phyloP scores from a whole-genome alignment of 2,113 vertebrate genomes.

The Tachysurus fulvidraco region DNA sequence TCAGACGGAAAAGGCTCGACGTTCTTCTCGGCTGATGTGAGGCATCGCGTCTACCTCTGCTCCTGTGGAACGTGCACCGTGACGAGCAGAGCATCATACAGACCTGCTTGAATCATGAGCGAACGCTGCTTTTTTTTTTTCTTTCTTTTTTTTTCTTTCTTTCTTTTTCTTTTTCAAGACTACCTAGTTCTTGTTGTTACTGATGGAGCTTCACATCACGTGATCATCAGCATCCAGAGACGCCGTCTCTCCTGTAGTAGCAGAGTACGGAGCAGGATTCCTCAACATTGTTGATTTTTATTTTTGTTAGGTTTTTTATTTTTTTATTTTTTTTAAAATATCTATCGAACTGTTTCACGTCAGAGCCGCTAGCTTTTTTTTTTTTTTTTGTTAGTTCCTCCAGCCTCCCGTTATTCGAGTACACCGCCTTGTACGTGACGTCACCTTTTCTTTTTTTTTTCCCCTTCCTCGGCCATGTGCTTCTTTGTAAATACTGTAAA shows the following conservation, averaged over 20 bases:
- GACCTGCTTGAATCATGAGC: not conserved
- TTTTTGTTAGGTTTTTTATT: not conserved
- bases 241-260: not conserved
- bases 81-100: not conserved
- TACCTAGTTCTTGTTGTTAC: slow-evolving; percentile 4
- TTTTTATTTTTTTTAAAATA: not conserved
- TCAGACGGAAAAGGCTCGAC: not conserved
- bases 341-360: not conserved
- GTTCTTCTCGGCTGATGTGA: not conserved
- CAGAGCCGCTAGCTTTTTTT: not conserved
- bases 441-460: not conserved
- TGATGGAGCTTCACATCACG: not conserved
- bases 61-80: not conserved
- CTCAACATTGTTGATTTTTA: too few species aligned
- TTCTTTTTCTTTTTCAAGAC: not conserved
- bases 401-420: not conserved
- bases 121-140: not conserved
- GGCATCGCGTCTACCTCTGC: not conserved
- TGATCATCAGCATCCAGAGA: not conserved
- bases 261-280: not conserved
- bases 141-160: not conserved
- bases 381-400: not conserved
- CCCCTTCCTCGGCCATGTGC: slow-evolving; percentile 46
- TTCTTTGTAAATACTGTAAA: slow-evolving; percentile 82
- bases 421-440: slow-evolving; percentile 18